A percentile compares a stretch with the other conserved stretches of the same genome.
Evolutionary conservation across 2,797 vertebrate genomes (phyloP).

Genomic region (Chelidonichthys spinosus): DNA sequence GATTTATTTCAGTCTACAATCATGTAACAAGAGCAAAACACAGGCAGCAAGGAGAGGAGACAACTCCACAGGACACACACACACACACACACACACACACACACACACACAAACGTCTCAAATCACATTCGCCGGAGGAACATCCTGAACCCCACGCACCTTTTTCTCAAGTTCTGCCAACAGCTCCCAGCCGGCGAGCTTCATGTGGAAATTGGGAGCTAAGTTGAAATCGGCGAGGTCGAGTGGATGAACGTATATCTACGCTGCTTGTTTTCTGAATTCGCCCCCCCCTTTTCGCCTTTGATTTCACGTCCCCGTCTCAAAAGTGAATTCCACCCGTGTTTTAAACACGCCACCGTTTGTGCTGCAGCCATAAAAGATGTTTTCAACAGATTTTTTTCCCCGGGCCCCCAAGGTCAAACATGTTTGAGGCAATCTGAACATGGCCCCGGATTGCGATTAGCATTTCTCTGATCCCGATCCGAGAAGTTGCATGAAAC

Average conservation of each 20-base stretch:
- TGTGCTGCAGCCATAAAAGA: not conserved
- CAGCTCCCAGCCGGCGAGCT: conserved; percentile 21
- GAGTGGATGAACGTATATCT: conserved; percentile 4
- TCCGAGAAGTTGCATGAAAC: not conserved
- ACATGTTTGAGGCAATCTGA: not conserved
- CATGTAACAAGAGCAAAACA: conserved; percentile 53
- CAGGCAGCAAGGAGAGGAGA: conserved; percentile 51
- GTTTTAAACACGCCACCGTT: not conserved
- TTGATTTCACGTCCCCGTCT: too few species aligned
- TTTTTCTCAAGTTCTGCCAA: conserved; percentile 23
- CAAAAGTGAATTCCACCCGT: too few species aligned
- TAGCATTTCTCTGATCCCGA: conserved; percentile 1
- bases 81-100: conserved; percentile 1
- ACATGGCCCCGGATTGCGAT: not conserved
- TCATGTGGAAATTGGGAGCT: not conserved
- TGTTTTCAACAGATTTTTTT: too few species aligned
- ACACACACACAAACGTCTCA: conserved; percentile 36
- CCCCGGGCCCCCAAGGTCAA: not conserved
- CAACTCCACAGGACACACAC: conserved; percentile 25
- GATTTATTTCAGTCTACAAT: conserved; percentile 75
- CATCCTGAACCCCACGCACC: conserved; percentile 27
- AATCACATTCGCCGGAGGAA: conserved; percentile 33
- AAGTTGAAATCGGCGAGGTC: conserved; percentile 37
- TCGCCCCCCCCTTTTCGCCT: too few species aligned
- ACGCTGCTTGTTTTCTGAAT: not conserved